These are phyloP conservation scores for Caiman crocodilus DNA, from an alignment of 2,797 vertebrate genomes.

Conservation along the genomic window DNA sequence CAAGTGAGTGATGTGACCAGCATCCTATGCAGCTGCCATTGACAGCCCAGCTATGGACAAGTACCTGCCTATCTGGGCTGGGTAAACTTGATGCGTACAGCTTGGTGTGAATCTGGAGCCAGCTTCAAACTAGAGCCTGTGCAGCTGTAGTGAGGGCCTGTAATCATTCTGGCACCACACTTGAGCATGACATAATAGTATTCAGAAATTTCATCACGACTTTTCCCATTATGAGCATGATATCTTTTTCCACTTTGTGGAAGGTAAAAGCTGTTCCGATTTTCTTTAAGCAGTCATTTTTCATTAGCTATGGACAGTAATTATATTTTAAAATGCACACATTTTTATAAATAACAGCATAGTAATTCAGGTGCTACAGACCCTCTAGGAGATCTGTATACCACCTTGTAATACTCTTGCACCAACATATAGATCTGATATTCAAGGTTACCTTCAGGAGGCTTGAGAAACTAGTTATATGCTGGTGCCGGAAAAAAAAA, in stretches of 20 bases:
- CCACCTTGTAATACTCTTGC: constrained; percentile 35
- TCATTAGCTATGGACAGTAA: constrained; percentile 65
- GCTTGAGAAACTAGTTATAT: constrained; percentile 15
- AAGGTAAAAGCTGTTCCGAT: constrained; percentile 63
- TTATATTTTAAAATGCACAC: constrained; percentile 59
- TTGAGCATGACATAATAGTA: constrained; percentile 1
- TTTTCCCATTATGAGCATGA: constrained; percentile 2
- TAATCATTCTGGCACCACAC: too few species aligned
- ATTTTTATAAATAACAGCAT: constrained; percentile 54
- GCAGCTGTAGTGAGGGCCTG: too few species aligned
- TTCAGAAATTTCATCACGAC: constrained; percentile 58
- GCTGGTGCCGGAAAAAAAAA: not conserved
- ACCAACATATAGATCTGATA: not conserved
- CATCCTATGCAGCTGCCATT: too few species aligned
- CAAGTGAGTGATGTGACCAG: too few species aligned
- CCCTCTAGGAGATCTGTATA: constrained; percentile 47
- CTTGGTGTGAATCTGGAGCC: too few species aligned
- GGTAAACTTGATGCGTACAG: too few species aligned
- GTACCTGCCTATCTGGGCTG: too few species aligned
- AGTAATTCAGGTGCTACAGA: constrained; percentile 45
- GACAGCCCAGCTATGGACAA: too few species aligned
- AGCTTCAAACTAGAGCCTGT: too few species aligned
- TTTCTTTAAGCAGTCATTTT: constrained; percentile 68
- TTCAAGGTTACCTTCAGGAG: constrained; percentile 51
- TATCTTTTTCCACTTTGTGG: constrained; percentile 55